Evolutionary conservation across 2,113 vertebrate genomes (phyloP).

Genomic region (Pao palembangensis): DNA sequence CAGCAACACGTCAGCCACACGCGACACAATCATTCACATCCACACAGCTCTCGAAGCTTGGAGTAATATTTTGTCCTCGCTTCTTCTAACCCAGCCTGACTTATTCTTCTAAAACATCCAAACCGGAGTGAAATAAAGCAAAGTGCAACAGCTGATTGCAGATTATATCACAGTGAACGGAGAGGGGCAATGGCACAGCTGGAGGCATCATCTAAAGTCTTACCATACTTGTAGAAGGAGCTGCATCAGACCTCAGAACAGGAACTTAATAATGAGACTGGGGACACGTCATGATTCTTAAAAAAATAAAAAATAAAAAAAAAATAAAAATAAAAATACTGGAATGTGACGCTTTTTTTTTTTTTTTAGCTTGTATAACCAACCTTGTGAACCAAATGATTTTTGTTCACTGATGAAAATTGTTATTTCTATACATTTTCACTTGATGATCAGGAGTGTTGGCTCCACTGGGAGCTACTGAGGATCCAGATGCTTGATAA

Average conservation of each 20-base stretch:
- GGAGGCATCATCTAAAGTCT: conserved; percentile 87
- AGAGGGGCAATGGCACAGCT: conserved; percentile 86
- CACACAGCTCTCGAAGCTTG: conserved; percentile 75
- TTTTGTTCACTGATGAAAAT: not conserved
- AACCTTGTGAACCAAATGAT: not conserved
- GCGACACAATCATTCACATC: conserved; percentile 75
- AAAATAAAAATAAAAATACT: conserved; percentile 58
- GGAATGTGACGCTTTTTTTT: not conserved
- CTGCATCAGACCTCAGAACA: conserved; percentile 30
- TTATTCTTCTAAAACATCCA: conserved; percentile 32
- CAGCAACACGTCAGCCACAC: conserved; percentile 5
- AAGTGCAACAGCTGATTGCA: conserved; percentile 95
- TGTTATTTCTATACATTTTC: no score
- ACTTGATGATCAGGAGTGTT: not conserved
- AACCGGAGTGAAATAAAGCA: conserved; percentile 41
- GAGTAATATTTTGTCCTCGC: conserved; percentile 7
- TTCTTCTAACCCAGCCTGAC: conserved; percentile 5
- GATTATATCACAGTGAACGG: conserved; percentile 87
- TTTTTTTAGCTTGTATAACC: conserved; percentile 1
- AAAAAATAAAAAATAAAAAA: conserved; percentile 22
- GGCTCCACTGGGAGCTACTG: conserved; percentile 3
- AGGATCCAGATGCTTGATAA: conserved; percentile 25
- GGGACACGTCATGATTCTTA: conserved; percentile 54
- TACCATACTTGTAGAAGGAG: conserved; percentile 79
- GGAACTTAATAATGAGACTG: conserved; percentile 23